phyloP scores from a whole-genome alignment of 2,888 invertebrate genomes.

The Malthinus flaveolus region DNA sequence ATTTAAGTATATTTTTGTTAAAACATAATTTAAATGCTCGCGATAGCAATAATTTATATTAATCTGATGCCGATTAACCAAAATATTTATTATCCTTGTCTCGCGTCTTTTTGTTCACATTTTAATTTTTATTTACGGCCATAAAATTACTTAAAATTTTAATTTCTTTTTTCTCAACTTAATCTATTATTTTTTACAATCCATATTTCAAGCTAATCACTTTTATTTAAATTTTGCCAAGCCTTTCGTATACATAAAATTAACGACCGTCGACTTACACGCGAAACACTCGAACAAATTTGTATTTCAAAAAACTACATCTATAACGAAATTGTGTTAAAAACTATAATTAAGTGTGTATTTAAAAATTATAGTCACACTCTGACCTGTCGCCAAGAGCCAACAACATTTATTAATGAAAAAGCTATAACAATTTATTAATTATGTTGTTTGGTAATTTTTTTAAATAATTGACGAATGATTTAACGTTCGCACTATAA shows the following conservation, averaged over 20 bases:
- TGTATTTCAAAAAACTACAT: background rate
- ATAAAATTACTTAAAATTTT: conserved; percentile 1
- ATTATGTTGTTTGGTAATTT: conserved; percentile 22
- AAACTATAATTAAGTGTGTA: conserved; percentile 2
- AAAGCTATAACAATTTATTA: conserved; percentile 17
- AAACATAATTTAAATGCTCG: background rate
- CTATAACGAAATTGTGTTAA: too few relatives aligned
- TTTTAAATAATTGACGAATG: conserved; percentile 19
- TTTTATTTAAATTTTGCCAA: conserved; percentile 15
- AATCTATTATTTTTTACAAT: background rate
- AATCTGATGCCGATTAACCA: background rate
- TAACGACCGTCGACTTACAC: background rate
- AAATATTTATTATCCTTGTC: conserved; percentile 3
- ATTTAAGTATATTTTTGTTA: background rate
- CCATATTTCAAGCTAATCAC: conserved; percentile 3
- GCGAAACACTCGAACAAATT: background rate
- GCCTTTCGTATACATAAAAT: conserved; percentile 1
- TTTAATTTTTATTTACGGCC: background rate
- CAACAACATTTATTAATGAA: conserved; percentile 22
- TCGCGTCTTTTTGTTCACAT: background rate
- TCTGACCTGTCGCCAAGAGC: conserved; percentile 17
- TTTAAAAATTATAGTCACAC: conserved; percentile 9
- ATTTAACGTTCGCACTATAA: conserved; percentile 16
- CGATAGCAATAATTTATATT: background rate
- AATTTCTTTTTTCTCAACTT: background rate